Base-by-base conservation (phyloP, 2,113 vertebrate species). In the Hiodon tergisus region DNA sequence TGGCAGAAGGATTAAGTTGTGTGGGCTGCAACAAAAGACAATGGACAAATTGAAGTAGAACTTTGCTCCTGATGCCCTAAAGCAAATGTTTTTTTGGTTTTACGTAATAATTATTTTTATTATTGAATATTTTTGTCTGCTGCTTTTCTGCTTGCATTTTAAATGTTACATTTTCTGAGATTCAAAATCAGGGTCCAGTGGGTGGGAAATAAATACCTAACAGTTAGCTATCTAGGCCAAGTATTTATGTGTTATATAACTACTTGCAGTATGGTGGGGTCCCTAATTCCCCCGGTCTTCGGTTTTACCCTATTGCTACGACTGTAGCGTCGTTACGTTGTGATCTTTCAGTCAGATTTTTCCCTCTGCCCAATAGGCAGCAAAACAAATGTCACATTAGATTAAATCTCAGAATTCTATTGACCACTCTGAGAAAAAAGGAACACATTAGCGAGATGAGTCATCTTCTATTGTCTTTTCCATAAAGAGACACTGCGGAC, bases 211-310 rank as follows among this genome's bases (percentile, higher is more conserved):
- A 67, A 78, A 79, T 73, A 67, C 73, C 73, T 71, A 53, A 67
- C 66, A 73, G 65, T 67, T 52, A 10, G 16, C 68, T 77, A 79
- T 72, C 63, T 61, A 78, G 77, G 79, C 75, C 75, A 77, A 67
- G 77, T 50, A 66, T 80, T 78, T 58, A 70, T 77, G 74, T 78
- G 74, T 77, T 76, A 79, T 73, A 76, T 71, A 82, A 67, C 65
- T 68, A 7, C 14, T 54, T 75, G 73, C 46, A 67, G 65, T 51
- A 74, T 16, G 51, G 50, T 7, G 53, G 46, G 53, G 31, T 8
- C 11, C 62, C 61, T 13, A 31, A 13, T n/a, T 63, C 57, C 48
- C 48, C 31, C 6, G 3, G 3, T 62, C 17, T 59, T 52, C 54
- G 4, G 47, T 58, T 48, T 65, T 61, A 72, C 53, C 63, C 46